Evolutionary conservation across 2,113 vertebrate genomes (phyloP), one percentile per base, ranked within the genome.

Genomic region (Urocitellus parryii): DNA sequence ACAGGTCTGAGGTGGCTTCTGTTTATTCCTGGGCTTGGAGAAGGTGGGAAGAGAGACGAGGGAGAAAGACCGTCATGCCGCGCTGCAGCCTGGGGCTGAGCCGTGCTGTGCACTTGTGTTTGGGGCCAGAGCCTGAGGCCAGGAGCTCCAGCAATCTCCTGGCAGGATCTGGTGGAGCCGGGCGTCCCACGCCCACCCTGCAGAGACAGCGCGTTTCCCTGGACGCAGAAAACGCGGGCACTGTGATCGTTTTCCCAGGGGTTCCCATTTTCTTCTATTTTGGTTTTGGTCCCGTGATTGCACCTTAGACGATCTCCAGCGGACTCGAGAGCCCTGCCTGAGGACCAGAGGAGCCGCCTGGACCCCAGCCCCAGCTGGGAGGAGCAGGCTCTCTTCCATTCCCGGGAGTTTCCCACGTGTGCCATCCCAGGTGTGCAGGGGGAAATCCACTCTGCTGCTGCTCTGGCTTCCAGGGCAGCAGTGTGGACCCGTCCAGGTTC

Each of bases 161-260:
- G 5, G 5, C 10, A 20, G 0, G 18, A 4, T 1, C 20, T 3
- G 0, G 0, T 0, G 16, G 68, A n/a, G 12, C 0, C 2, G 0
- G 2, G 29, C 4, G 17, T 10, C 1, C 16, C 1, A 24, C 2
- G 0, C 39, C n/a, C 3, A 0, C 7, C 22, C 32, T 17, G 0
- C 25, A 5, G 56, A 25, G 34, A 29, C 14, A 5, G 18, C 0
- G 12, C 0, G 0, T 12, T 37, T 68, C 25, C 56, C 63, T 4
- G 9, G 29, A 74, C 37, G 11, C 42, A 34, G 39, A 42, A 76
- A 25, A 7, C 0, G 10, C 16, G 2, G 10, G 29, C 25, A 1
- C 17, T 2, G 5, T 27, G 14, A 8, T 9, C 12, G 0, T 18
- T 2, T 84, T 53, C 37, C 53, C 34, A 10, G 27, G 25, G 11